Percentiles rank a stretch among this genome's conserved stretches.
Conservation (phyloP, 2,888 invertebrate genomes). For the Heliconius sara region DNA sequence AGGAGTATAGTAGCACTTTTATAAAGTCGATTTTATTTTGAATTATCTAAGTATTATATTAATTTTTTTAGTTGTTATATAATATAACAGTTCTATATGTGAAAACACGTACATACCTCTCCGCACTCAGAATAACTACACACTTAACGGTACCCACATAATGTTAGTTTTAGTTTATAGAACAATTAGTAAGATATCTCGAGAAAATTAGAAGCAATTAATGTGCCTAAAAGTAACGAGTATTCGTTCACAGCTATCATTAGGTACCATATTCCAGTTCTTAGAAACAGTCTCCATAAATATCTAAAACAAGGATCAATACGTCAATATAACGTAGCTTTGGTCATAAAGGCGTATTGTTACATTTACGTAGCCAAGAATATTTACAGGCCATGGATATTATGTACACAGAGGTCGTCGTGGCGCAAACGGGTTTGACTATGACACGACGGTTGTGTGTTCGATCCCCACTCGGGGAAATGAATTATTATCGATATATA, state of each 20-base stretch:
- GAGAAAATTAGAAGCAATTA: slow-evolving; percentile 54
- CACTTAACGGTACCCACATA: background rate
- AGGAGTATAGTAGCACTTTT: too few species aligned
- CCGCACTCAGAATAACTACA: background rate
- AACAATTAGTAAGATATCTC: slow-evolving; percentile 53
- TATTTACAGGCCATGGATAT: background rate
- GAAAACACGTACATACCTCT: background rate
- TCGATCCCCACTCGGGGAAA: too few species aligned
- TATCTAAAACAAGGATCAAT: slow-evolving; percentile 26
- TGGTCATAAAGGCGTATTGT: slow-evolving; percentile 14
- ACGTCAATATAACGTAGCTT: background rate
- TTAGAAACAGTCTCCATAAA: slow-evolving; percentile 8
- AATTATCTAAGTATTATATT: background rate
- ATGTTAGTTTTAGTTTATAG: slow-evolving; percentile 43
- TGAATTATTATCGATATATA: too few species aligned
- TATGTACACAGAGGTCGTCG: background rate
- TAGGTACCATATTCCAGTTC: slow-evolving; percentile 18
- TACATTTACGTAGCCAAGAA: background rate
- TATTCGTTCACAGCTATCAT: slow-evolving; percentile 46
- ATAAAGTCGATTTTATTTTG: background rate
- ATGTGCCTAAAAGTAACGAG: slow-evolving; percentile 48
- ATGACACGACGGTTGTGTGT: too few species aligned
- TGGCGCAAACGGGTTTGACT: too few species aligned
- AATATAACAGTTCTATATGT: background rate
- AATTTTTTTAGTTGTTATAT: background rate